Base-by-base conservation (phyloP, 1,140 invertebrate species). In the Ceratosolen fusciceps region DNA sequence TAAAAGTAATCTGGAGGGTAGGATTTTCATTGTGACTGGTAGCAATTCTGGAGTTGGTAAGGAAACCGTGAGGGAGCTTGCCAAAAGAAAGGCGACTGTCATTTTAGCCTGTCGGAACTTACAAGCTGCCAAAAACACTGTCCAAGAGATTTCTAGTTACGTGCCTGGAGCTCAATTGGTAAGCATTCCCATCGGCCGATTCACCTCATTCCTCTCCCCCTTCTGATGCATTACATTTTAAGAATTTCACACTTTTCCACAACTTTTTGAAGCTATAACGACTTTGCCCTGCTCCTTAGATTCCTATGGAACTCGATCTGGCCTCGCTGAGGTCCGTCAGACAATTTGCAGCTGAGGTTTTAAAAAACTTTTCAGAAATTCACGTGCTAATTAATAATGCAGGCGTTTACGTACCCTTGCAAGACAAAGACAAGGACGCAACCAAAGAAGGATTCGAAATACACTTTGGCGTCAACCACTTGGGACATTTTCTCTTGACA, bases 401-500 rank as follows among this genome's bases (percentile, higher is more conserved):
- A 54, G 95, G 94, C 14, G 91, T 94, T 1, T 92, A 91, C 72
- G 90, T 92, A 58, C 92, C 92, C 19, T 86, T 92, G 3, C 89
- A 87, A 71, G 82, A 90, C 65, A 89, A 86, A 68, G 82, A 90
- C 70, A 85, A 90, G n/a, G 83, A 87, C 1, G 88, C 88, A 67
- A 97, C 96, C 0, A 90, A 92, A 83, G 96, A 98, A 89, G 95
- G 95, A 0, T 96, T 95, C 90, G 96, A 98, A 90, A 93, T 94
- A 62, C 94, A 96, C 87, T 93, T 96, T 87, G 95, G 94, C 19
- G 93, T 95, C 0, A 96, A 96, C 90, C 94, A 96, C 84, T 90
- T 96, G 54, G 95, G 95, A 21, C 96, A 97, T 85, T 97, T 97
- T 86, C 89, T 96, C n/a, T 88, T 98, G 2, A 97, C 96, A 1